phyloP scores from a whole-genome alignment of 2,113 vertebrate species.

The Pheucticus melanocephalus region DNA sequence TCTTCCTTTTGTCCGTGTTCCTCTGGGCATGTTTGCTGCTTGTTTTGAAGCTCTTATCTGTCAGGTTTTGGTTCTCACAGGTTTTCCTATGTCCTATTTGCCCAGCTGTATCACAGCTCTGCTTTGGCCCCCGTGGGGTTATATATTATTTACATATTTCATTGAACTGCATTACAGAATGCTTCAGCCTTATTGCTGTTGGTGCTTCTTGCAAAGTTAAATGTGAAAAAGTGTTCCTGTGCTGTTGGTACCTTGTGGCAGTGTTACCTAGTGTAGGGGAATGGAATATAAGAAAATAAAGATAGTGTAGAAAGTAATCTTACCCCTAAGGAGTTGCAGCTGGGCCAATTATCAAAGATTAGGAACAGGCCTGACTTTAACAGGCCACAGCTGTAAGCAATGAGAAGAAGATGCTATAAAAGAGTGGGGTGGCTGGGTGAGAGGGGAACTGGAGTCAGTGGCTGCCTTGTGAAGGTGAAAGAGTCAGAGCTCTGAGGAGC shows the following conservation, averaged over 20 bases:
- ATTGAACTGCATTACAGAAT: neutral
- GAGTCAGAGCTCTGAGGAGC: no score
- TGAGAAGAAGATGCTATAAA: no score
- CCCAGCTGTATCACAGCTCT: neutral
- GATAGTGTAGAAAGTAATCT: no score
- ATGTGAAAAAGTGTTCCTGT: neutral
- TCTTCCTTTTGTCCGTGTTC: neutral
- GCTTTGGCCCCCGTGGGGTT: neutral
- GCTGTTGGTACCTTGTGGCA: fast-evolving
- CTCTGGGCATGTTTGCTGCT: neutral
- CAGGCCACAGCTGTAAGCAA: no score
- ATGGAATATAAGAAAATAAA: no score
- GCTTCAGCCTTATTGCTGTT: neutral
- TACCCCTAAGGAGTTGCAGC: no score
- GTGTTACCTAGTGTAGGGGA: neutral
- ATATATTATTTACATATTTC: neutral
- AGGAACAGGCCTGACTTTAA: no score
- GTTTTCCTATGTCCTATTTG: fast-evolving
- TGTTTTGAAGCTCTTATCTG: neutral
- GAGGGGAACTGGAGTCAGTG: no score
- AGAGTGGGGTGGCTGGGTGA: no score
- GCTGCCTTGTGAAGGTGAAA: no score
- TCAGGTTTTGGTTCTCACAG: neutral
- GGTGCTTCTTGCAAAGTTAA: neutral
- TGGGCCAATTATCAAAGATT: no score